phyloP scores from a whole-genome alignment of 2,888 invertebrate species.

The Calliscelio sp. region DNA sequence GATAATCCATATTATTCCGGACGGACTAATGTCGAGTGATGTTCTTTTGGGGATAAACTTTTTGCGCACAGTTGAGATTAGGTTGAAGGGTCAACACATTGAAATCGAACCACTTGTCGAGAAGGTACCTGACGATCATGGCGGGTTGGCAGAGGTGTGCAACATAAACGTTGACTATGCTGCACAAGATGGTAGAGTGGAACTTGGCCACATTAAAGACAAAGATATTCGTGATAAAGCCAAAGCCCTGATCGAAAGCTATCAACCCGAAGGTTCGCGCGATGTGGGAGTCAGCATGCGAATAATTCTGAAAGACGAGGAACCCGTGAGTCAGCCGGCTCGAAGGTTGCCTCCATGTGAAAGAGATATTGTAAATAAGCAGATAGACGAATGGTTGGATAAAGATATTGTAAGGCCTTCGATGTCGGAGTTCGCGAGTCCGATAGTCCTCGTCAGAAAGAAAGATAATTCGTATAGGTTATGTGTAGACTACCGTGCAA shows the following conservation, averaged over 20 bases:
- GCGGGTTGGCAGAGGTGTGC: background rate
- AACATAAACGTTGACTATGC: background rate
- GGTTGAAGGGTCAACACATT: background rate
- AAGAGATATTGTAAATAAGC: background rate
- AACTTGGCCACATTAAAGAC: background rate
- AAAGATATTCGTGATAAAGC: background rate
- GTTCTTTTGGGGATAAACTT: constrained; percentile 58
- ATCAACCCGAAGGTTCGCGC: constrained; percentile 7
- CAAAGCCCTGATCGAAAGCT: background rate
- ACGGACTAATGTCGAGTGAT: constrained; percentile 45
- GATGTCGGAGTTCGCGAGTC: constrained; percentile 15
- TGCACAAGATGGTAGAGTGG: background rate
- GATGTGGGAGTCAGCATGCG: constrained; percentile 43
- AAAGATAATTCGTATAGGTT: constrained; percentile 14
- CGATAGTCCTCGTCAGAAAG: background rate
- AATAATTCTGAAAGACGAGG: constrained; percentile 60
- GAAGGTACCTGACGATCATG: background rate
- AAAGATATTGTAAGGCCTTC: constrained; percentile 1
- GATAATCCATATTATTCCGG: constrained; percentile 58
- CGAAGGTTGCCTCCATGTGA: background rate
- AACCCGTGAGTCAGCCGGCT: constrained; percentile 39
- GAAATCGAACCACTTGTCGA: background rate
- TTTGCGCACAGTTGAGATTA: constrained; percentile 45
- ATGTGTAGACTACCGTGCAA: constrained; percentile 15
- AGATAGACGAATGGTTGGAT: constrained; percentile 2